phyloP scores from a whole-genome alignment of 2,113 vertebrate genomes.

The Prochilodus magdalenae region DNA sequence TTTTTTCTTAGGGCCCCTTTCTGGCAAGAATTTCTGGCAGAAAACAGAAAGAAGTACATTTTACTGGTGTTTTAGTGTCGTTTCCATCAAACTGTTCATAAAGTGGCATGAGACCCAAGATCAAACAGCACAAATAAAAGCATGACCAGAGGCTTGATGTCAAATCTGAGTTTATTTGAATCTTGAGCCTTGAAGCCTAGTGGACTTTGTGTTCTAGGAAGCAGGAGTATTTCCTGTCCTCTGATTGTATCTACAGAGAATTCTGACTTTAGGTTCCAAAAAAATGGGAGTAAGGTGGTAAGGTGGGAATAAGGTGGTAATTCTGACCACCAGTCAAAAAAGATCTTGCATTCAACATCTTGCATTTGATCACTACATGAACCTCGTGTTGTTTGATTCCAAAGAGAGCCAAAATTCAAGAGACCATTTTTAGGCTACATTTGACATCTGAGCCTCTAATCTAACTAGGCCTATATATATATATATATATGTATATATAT shows the following conservation, averaged over 20 bases:
- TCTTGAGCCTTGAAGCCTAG: not conserved
- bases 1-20: no score
- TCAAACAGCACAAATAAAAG: constrained; percentile 35
- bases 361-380: no score
- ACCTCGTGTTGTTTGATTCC: no score
- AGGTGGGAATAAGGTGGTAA: not conserved
- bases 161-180: constrained; percentile 13
- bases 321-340: not conserved
- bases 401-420: no score
- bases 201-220: not conserved
- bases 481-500: no score
- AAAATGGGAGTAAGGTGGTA: not conserved
- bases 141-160: constrained; percentile 13
- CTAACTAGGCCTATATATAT: no score
- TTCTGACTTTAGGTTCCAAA: not conserved
- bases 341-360: no score
- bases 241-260: constrained; percentile 19
- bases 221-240: constrained; percentile 18
- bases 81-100: not conserved
- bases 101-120: constrained; percentile 20
- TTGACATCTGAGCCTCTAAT: no score
- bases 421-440: no score
- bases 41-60: not conserved
- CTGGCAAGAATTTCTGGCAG: no score
- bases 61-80: not conserved